Percentiles rank a stretch among this genome's conserved stretches.
These are phyloP conservation scores for Teleopsis dalmanni DNA, from an alignment of 1,140 invertebrate species.

Conservation along the genomic window DNA sequence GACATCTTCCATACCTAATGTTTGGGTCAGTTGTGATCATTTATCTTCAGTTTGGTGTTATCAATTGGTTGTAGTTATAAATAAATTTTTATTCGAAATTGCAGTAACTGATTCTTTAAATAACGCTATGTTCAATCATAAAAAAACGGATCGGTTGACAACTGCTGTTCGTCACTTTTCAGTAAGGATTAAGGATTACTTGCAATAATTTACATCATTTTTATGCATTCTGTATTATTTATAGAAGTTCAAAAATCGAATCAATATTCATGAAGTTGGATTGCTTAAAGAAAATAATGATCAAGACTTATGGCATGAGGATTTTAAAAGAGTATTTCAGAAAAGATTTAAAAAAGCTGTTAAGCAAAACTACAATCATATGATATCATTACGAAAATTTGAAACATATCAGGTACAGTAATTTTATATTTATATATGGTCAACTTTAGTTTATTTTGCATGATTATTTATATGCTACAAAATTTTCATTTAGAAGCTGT, in stretches of 20 bases:
- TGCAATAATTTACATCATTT: neutral
- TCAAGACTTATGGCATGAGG: slow-evolving; percentile 1
- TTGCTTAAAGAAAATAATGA: neutral
- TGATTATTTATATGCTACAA: no score
- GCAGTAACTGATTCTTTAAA: slow-evolving; percentile 28
- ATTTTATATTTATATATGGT: no score
- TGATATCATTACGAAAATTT: slow-evolving; percentile 5
- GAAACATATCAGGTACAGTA: neutral
- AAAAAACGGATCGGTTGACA: slow-evolving; percentile 31
- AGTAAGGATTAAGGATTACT: slow-evolving; percentile 33
- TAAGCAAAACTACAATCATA: slow-evolving; percentile 4
- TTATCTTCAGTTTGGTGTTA: slow-evolving; percentile 85
- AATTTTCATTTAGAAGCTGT: slow-evolving; percentile 26
- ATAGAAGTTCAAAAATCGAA: slow-evolving; percentile 16
- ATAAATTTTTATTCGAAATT: slow-evolving; percentile 76
- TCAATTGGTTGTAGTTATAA: slow-evolving; percentile 72
- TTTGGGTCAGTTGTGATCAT: slow-evolving; percentile 85
- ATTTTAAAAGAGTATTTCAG: slow-evolving; percentile 18
- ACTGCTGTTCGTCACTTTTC: slow-evolving; percentile 45
- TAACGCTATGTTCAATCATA: slow-evolving; percentile 20
- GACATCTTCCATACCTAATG: slow-evolving; percentile 70
- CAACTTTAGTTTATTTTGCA: no score
- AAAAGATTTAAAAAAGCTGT: slow-evolving; percentile 14
- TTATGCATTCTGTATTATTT: neutral
- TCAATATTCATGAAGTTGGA: slow-evolving; percentile 1